Conservation (phyloP, 2,113 vertebrate species). For the Pelobates fuscus region DNA sequence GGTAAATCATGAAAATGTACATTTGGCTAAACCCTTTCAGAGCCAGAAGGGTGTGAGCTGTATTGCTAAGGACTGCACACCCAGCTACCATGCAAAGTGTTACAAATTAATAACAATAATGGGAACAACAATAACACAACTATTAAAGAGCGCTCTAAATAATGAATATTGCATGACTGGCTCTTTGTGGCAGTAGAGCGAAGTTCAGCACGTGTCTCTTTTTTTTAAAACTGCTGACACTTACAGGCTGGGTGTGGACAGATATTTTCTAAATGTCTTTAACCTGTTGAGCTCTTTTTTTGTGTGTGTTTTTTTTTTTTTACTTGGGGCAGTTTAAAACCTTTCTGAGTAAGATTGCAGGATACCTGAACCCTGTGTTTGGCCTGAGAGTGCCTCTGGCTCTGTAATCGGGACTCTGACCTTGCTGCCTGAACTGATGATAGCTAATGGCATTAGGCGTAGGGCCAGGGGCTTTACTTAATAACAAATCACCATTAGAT, state of each 20-base stretch:
- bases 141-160: not conserved
- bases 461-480: slow-evolving; percentile 22
- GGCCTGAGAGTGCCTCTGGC: slow-evolving; percentile 34
- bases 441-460: slow-evolving; percentile 20
- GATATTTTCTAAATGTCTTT: not conserved
- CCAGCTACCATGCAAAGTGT: no score
- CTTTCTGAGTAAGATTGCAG: slow-evolving; percentile 21
- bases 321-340: slow-evolving; percentile 21
- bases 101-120: no score
- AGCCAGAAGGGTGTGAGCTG: no score
- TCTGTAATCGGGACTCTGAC: slow-evolving; percentile 29
- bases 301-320: no score
- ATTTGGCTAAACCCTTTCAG: no score
- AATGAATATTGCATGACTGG: not conserved
- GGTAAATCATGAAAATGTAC: no score
- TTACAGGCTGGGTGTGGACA: not conserved
- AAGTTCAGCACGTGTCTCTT: not conserved
- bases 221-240: not conserved
- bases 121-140: no score
- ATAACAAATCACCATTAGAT: slow-evolving; percentile 16
- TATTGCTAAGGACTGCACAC: no score
- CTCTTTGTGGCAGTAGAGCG: not conserved
- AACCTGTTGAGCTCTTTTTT: not conserved
- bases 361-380: slow-evolving; percentile 33
- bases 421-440: slow-evolving; percentile 20